Base-by-base conservation (phyloP, 2,797 vertebrate genomes). In the Hylomyscus alleni region DNA sequence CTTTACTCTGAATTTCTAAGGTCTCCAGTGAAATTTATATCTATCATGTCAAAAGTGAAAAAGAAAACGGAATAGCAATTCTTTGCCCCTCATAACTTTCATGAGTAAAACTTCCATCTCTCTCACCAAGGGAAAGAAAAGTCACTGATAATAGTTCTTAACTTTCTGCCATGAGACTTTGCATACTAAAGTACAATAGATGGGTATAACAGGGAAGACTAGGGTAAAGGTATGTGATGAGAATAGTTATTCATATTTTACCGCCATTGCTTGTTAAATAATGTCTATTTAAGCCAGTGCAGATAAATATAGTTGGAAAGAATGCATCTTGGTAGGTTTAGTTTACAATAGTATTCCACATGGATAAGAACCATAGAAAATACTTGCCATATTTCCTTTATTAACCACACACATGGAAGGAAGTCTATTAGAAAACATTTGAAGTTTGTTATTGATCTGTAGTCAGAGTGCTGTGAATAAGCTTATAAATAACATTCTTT, bases 61-160 rank as follows among this genome's bases (percentile, higher is more conserved):
- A 97, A 73, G 65, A 96, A 96, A 95, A 97, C 37, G 44, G 44
- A 91, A 97, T 67, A 85, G 72, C 80, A 90, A 78, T 95, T 97
- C 95, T 90, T 93, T 96, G 65, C n/a, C 95, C 54, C 56, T 95
- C 67, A 95, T 97, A 97, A 96, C 80, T 94, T 96, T 94, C 81
- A 96, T 67, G 54, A 94, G 80, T 89, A 90, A 97, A 95, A 95
- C 69, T 96, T 95, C n/a, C 50, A 96, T 94, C 83, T 97, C 85
- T 84, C 67, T 93, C 77, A 78, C 72, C 75, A 65, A 96, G 90
- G 50, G 56, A 60, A 93, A 91, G 47, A 93, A 91, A 89, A 87
- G 76, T 93, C 31, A 86, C 62, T 91, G 65, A 19, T 88, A 89
- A 89, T 89, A 93, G 94, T 89, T 94, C 76, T 95, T 75, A 89